Conservation (phyloP, 2,113 vertebrate species). For the Elephas maximus region DNA sequence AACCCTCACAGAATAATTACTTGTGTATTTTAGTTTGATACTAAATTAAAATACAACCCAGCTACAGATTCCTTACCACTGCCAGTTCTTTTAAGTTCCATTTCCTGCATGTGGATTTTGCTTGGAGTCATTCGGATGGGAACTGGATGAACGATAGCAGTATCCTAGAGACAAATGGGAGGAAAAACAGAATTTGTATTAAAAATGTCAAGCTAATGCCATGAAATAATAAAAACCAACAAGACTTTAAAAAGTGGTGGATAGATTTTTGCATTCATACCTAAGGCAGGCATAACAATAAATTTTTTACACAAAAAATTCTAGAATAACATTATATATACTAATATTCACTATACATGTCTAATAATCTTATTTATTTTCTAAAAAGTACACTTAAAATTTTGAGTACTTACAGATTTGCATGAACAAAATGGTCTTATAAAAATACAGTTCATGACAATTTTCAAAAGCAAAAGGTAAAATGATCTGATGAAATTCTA, state of each 20-base stretch:
- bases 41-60: not conserved
- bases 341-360: not conserved
- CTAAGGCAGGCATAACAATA: constrained; percentile 36
- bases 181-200: constrained; percentile 42
- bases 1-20: not conserved
- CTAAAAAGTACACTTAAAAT: constrained; percentile 53
- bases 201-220: not conserved
- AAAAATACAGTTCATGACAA: constrained; percentile 11
- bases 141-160: constrained; percentile 98
- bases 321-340: constrained; percentile 40
- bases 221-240: constrained; percentile 24
- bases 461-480: constrained; percentile 58
- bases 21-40: not conserved
- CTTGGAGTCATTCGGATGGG: constrained; percentile 99
- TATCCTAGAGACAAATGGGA: constrained; percentile 91
- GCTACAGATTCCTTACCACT: constrained; percentile 90
- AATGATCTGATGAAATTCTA: not conserved
- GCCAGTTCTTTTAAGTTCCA: constrained; percentile 98
- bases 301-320: constrained; percentile 56
- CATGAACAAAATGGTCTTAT: constrained; percentile 8
- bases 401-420: constrained; percentile 52
- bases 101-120: constrained; percentile 99
- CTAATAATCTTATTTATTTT: constrained; percentile 47
- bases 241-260: not conserved
- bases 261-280: constrained; percentile 24